Evolutionary conservation across 2,888 invertebrate species (phyloP), one percentile per base, ranked within the genome.

Genomic region (Rhamnusium bicolor): DNA sequence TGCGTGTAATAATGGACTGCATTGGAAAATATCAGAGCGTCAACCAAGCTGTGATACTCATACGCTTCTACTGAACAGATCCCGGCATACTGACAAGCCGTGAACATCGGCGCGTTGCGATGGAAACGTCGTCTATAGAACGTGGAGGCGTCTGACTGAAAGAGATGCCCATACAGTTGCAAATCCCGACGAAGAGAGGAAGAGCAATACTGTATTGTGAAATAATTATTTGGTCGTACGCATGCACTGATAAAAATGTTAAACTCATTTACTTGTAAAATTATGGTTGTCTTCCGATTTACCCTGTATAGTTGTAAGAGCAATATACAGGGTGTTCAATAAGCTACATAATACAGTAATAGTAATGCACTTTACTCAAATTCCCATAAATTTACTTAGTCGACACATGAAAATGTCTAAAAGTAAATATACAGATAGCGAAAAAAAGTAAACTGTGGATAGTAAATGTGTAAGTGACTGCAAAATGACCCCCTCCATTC

Each of bases 31-130:
- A 67, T 16, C 12, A 56, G 56, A 46, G 56, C 19, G 32, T 67
- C 56, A 46, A 46, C 18, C 19, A 24, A 46, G 46, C 51, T 16
- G 40, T 40, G 40, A 56, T 67, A 40, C 67, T 40, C 67, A 56
- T 46, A 72, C 71, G 71, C 66, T 51, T 66, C 71, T 60, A 60
- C 27, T 61, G 66, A 66, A 66, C 66, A 60, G 58, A 66, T 71
- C 61, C 65, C 65, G 71, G 68, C 71, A 56, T 40, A 67, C 67
- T 67, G 67, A 56, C 56, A 54, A 51, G 40, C 29, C 46, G 47
- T 56, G 76, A 75, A 70, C 72, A 68, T 73, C 72, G 73, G 65
- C 69, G 76, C 77, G 79, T 79, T 74, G 70, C 76, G 77, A 73
- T 79, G 79, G 79, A 76, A 76, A 79, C 79, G 76, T 73, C 69